These are phyloP conservation scores for Montipora foliosa DNA, from an alignment of 64 coral and sea anemone genomes.

Conservation along the genomic window DNA sequence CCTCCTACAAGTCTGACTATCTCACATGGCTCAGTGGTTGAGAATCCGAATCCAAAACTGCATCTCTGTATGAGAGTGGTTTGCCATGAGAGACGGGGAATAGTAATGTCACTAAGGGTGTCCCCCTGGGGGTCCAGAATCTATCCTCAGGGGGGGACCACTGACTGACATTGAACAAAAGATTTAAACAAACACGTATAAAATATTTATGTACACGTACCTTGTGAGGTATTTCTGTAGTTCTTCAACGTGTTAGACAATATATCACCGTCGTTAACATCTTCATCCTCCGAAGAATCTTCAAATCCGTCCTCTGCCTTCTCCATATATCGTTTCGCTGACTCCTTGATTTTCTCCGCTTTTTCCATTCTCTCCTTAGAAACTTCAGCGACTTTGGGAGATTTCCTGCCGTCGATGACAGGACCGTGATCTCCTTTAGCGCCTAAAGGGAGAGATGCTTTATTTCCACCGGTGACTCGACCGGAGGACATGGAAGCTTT, in stretches of 20 bases:
- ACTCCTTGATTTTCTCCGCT: constrained; percentile 82
- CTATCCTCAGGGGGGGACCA: too few relatives aligned
- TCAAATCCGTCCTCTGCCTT: constrained; percentile 54
- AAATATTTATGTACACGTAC: constrained; percentile 17
- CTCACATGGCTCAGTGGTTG: too few relatives aligned
- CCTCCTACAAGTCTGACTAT: too few relatives aligned
- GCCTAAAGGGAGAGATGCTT: not conserved
- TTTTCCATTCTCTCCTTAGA: constrained; percentile 75
- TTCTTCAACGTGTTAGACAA: constrained; percentile 72
- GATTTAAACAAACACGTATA: not conserved
- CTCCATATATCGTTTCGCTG: constrained; percentile 72
- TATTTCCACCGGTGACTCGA: not conserved
- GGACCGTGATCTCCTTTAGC: not conserved
- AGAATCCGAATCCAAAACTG: too few relatives aligned
- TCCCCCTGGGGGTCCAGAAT: too few relatives aligned
- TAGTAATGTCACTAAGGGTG: too few relatives aligned
- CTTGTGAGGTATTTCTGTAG: constrained; percentile 73
- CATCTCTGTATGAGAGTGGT: too few relatives aligned
- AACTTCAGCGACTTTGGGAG: not conserved
- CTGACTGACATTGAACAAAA: too few relatives aligned
- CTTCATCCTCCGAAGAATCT: constrained; percentile 88
- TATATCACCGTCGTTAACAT: constrained; percentile 84
- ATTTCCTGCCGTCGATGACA: not conserved
- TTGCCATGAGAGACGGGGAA: too few relatives aligned
- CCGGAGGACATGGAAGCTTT: not conserved